A percentile compares a stretch with the other conserved stretches of the same genome.
Conservation (phyloP, 2,888 invertebrate genomes). For the Tenthredo livida region DNA sequence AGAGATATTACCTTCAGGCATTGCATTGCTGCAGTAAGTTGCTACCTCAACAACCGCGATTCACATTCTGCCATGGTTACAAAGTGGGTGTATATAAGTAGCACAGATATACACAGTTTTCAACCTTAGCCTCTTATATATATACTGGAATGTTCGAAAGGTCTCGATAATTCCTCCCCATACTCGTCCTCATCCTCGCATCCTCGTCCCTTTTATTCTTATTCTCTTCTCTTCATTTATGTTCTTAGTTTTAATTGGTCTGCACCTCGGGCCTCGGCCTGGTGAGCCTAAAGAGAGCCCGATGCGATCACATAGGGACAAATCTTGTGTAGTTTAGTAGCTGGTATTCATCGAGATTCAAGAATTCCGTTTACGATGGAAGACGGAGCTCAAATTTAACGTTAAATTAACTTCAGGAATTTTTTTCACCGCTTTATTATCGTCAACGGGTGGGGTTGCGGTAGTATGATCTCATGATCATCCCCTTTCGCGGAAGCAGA, state of each 20-base stretch:
- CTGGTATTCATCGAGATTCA: not conserved
- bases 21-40: constrained; percentile 9
- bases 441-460: not conserved
- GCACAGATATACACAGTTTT: not conserved
- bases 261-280: not conserved
- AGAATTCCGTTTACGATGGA: constrained; percentile 10
- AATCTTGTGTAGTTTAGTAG: not conserved
- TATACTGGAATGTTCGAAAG: not conserved
- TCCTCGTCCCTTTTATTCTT: not conserved
- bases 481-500: not conserved
- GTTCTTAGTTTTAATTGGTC: constrained; percentile 22
- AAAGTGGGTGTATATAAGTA: constrained; percentile 20
- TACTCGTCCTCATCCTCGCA: not conserved
- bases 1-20: constrained; percentile 3
- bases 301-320: not conserved
- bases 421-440: constrained; percentile 8
- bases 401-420: not conserved
- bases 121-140: not conserved
- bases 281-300: not conserved
- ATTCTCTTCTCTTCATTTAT: not conserved
- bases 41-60: not conserved
- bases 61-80: constrained; percentile 8
- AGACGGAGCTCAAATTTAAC: not conserved
- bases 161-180: not conserved
- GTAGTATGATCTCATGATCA: not conserved